Conservation (phyloP, 37 sponge, comb jelly and placozoan genomes). For the Halisarca cf. caerulea region DNA sequence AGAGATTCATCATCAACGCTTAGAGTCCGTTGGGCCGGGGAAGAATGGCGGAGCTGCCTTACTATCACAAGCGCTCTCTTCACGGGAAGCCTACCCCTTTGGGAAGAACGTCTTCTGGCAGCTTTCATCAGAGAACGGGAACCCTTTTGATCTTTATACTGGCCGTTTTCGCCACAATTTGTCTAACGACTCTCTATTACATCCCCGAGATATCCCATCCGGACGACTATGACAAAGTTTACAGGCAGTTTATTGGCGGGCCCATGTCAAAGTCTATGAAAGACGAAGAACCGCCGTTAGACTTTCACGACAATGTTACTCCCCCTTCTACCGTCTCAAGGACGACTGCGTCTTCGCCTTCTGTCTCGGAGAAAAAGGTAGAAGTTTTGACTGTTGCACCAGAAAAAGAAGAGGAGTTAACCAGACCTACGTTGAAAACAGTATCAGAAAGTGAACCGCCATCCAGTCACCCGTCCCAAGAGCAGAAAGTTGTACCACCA, state of each 20-base stretch:
- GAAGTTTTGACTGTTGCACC: neutral
- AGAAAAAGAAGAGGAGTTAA: neutral
- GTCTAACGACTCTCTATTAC: constrained; percentile 17
- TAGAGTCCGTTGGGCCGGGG: neutral
- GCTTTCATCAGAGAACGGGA: constrained; percentile 7
- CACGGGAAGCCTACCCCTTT: constrained; percentile 6
- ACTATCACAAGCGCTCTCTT: constrained; percentile 16
- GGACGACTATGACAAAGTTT: neutral
- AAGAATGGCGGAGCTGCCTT: constrained; percentile 12
- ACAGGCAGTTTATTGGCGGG: neutral
- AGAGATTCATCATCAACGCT: too few relatives aligned
- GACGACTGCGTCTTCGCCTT: too few relatives aligned
- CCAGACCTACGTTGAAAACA: neutral
- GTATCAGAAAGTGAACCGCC: neutral
- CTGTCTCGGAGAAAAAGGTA: neutral
- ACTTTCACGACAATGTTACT: too few relatives aligned
- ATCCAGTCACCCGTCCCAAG: neutral
- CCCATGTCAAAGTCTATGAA: neutral
- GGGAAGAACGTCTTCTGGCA: neutral
- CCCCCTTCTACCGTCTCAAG: neutral
- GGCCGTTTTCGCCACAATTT: constrained; percentile 17
- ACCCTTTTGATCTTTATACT: constrained; percentile 8
- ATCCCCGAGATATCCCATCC: constrained; percentile 26
- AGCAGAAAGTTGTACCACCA: neutral
- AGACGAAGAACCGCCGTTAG: neutral